These are phyloP conservation scores for Phasia obesa DNA, from an alignment of 2,888 invertebrate genomes.

Conservation along the genomic window DNA sequence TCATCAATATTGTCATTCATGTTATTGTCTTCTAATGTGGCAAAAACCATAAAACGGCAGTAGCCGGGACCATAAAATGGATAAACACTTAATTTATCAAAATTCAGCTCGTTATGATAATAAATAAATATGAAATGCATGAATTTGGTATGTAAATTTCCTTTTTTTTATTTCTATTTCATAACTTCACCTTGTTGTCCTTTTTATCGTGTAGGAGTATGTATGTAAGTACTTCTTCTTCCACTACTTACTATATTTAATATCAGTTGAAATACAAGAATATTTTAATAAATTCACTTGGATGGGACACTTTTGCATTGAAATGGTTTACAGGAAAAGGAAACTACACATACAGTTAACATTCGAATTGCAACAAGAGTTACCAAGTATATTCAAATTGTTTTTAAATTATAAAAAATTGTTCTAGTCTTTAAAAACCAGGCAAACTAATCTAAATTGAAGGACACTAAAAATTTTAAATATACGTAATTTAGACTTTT, in stretches of 20 bases:
- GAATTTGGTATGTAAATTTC: conserved; percentile 54
- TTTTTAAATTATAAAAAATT: too few relatives aligned
- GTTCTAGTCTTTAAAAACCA: too few relatives aligned
- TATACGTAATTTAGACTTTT: too few relatives aligned
- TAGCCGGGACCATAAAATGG: conserved; percentile 70
- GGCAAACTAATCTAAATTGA: too few relatives aligned
- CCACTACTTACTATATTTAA: neutral
- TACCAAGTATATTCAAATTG: too few relatives aligned
- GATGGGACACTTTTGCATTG: conserved; percentile 58
- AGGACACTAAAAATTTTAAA: too few relatives aligned
- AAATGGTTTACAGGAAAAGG: conserved; percentile 29
- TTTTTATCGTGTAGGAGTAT: neutral
- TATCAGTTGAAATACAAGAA: neutral
- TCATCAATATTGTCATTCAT: conserved; percentile 35
- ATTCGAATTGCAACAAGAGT: too few relatives aligned
- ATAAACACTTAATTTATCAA: conserved; percentile 81
- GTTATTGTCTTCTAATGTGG: conserved; percentile 40
- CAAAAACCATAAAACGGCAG: conserved; percentile 48
- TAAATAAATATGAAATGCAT: conserved; percentile 75
- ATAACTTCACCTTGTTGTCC: conserved; percentile 7
- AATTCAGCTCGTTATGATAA: conserved; percentile 79
- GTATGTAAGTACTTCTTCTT: neutral
- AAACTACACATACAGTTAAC: neutral
- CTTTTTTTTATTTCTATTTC: conserved; percentile 41
- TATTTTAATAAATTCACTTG: conserved; percentile 44